Evolutionary conservation across 2,113 vertebrate genomes (phyloP).

Genomic region (Grammomys surdaster): DNA sequence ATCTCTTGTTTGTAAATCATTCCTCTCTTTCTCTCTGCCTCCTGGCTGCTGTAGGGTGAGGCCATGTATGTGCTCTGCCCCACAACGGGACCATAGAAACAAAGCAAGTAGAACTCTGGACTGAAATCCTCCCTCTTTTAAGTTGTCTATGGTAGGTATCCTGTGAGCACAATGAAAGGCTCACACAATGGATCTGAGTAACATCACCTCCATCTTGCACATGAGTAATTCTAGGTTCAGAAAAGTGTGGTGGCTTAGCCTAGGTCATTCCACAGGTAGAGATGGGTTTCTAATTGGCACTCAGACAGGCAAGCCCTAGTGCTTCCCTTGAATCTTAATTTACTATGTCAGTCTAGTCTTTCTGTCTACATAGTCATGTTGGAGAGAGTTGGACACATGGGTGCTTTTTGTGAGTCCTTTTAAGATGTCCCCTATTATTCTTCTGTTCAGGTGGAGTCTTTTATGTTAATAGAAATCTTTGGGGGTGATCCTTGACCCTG

Average conservation of each 20-base stretch:
- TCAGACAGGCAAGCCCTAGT: neutral
- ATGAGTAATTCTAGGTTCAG: neutral
- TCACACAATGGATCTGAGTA: neutral
- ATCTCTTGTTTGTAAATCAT: neutral
- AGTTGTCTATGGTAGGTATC: neutral
- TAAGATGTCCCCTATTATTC: neutral
- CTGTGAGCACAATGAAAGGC: neutral
- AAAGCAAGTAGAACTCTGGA: no score
- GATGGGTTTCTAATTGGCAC: neutral
- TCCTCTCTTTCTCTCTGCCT: no score
- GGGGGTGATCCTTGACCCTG: neutral
- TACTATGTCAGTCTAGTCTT: neutral
- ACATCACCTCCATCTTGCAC: neutral
- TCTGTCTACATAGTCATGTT: neutral
- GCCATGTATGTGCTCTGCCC: neutral
- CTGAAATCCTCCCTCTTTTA: neutral
- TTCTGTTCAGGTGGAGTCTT: neutral
- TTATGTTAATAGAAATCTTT: slow-evolving; percentile 16
- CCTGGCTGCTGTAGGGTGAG: neutral
- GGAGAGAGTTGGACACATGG: neutral
- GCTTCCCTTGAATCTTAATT: neutral
- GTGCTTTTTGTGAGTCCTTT: neutral
- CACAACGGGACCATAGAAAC: neutral
- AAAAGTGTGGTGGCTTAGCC: neutral
- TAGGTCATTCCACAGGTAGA: neutral